These are phyloP conservation scores for Dermatemys mawii DNA, from an alignment of 2,113 vertebrate genomes.

Conservation along the genomic window DNA sequence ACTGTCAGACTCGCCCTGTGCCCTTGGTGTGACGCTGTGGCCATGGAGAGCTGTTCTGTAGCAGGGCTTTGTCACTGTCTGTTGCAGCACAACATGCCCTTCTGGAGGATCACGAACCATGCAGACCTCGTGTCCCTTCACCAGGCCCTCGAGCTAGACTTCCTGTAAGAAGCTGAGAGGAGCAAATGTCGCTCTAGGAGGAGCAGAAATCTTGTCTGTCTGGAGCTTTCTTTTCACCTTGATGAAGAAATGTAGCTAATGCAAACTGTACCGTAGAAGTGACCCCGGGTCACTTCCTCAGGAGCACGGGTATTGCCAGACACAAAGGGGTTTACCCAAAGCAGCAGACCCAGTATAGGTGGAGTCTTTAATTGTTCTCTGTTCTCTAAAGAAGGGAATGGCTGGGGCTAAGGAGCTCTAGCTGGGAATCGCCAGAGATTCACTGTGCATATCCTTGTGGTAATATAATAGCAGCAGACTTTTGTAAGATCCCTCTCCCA, in stretches of 20 bases:
- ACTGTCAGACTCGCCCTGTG: background rate
- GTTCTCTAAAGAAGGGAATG: constrained; percentile 49
- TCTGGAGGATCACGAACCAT: constrained; percentile 96
- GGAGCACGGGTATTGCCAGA: background rate
- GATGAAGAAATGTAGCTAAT: constrained; percentile 72
- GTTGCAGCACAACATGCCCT: constrained; percentile 98
- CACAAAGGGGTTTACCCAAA: background rate
- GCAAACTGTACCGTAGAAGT: constrained; percentile 56
- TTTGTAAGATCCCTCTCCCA: constrained; percentile 63
- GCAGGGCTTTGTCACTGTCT: background rate
- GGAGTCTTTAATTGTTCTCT: constrained; percentile 23
- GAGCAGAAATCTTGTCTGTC: constrained; percentile 29
- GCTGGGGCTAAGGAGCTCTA: constrained; percentile 14
- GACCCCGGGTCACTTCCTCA: background rate
- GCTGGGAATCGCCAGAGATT: constrained; percentile 24
- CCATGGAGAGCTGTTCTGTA: background rate
- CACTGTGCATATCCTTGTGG: constrained; percentile 26
- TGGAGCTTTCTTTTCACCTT: constrained; percentile 62
- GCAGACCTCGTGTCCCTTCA: constrained; percentile 96
- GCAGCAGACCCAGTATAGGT: constrained; percentile 14
- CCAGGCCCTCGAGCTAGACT: constrained; percentile 97
- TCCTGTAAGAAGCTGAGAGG: constrained; percentile 83
- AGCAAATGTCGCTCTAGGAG: background rate
- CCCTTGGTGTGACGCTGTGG: background rate
- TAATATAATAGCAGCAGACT: background rate